These are phyloP conservation scores for Epinephelus moara DNA, from an alignment of 2,113 vertebrate species.

Conservation along the genomic window DNA sequence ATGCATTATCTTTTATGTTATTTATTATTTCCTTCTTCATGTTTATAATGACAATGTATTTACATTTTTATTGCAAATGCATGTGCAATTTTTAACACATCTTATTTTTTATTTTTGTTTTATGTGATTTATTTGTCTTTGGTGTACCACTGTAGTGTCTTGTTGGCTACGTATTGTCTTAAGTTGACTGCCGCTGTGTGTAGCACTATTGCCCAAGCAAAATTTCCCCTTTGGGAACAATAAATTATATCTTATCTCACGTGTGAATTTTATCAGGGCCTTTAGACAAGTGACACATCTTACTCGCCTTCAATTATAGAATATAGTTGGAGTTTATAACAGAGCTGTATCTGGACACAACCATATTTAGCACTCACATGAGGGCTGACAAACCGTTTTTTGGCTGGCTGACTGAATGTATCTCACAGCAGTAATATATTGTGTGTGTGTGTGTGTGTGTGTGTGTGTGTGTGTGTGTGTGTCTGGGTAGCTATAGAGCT, in stretches of 20 bases:
- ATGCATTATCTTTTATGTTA: too few species aligned
- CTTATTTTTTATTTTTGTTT: too few species aligned
- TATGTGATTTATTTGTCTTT: too few species aligned
- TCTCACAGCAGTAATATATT: constrained; percentile 33
- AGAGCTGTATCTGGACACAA: constrained; percentile 1
- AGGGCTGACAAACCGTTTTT: constrained; percentile 6
- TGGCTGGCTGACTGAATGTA: background rate
- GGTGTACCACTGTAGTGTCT: too few species aligned
- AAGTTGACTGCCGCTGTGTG: too few species aligned
- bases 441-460: constrained; percentile 14
- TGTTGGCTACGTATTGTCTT: too few species aligned
- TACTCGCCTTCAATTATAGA: constrained; percentile 2
- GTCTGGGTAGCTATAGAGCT: constrained; percentile 37
- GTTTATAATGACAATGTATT: too few species aligned
- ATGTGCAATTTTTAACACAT: too few species aligned
- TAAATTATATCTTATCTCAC: background rate
- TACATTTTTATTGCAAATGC: too few species aligned
- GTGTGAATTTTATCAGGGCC: background rate
- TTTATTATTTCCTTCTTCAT: too few species aligned
- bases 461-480: constrained; percentile 18
- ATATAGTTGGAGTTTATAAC: background rate
- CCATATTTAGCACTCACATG: constrained; percentile 10
- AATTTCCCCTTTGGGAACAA: too few species aligned
- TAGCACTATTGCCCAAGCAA: too few species aligned
- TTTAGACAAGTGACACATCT: background rate